phyloP scores from a whole-genome alignment of 92 coral and sea anemone genomes.

The Actinostola sp. region DNA sequence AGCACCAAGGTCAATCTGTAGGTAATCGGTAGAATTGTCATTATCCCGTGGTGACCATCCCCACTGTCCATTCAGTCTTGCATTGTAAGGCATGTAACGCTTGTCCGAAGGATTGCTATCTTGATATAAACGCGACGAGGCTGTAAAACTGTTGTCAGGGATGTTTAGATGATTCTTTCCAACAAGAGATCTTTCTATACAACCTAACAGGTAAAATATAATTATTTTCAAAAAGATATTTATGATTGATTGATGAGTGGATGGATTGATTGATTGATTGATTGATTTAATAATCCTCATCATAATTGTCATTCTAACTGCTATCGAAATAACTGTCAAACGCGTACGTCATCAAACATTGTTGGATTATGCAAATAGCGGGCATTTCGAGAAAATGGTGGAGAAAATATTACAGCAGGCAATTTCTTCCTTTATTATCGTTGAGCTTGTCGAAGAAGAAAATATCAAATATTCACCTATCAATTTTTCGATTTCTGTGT shows the following conservation, averaged over 20 bases:
- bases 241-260: not conserved
- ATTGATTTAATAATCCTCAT: too few species aligned
- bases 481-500: too few species aligned
- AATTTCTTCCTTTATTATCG: too few species aligned
- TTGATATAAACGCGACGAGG: not conserved
- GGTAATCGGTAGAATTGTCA: not conserved
- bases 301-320: too few species aligned
- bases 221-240: not conserved
- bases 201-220: not conserved
- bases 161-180: not conserved
- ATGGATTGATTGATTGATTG: not conserved
- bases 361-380: too few species aligned
- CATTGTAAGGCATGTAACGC: not conserved
- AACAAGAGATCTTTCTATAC: slow-evolving; percentile 4
- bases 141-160: slow-evolving; percentile 23
- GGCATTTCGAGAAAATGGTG: too few species aligned
- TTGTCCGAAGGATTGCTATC: not conserved
- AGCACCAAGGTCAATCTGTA: slow-evolving; percentile 14
- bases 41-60: slow-evolving; percentile 10
- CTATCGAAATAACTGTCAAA: too few species aligned
- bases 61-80: not conserved
- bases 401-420: too few species aligned
- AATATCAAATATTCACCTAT: too few species aligned
- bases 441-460: too few species aligned
- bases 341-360: too few species aligned